Evolutionary conservation across 1,140 invertebrate genomes (phyloP).

Genomic region (Heliothis virescens): DNA sequence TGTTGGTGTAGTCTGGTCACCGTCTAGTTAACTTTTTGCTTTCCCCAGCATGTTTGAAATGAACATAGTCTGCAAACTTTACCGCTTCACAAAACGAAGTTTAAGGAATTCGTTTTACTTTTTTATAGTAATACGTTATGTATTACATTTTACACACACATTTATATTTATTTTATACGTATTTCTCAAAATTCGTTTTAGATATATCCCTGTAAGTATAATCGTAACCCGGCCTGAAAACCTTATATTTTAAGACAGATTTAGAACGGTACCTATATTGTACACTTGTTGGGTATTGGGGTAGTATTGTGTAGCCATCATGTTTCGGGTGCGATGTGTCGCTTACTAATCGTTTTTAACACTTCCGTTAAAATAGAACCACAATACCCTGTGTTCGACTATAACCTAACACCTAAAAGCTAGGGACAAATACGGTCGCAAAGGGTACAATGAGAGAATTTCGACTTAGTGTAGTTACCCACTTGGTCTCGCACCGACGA

Average conservation of each 20-base stretch:
- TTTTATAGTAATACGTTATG: slow-evolving; percentile 4
- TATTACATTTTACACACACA: slow-evolving; percentile 30
- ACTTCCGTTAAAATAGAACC: slow-evolving; percentile 84
- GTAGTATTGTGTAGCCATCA: slow-evolving; percentile 82
- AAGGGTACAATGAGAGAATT: slow-evolving; percentile 77
- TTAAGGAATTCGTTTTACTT: slow-evolving; percentile 37
- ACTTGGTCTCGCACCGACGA: slow-evolving; percentile 25
- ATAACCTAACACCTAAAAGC: slow-evolving; percentile 83
- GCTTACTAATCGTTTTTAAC: slow-evolving; percentile 79
- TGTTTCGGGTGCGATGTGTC: slow-evolving; percentile 66
- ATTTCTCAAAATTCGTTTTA: slow-evolving; percentile 48
- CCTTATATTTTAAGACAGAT: slow-evolving; percentile 77
- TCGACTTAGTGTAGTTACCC: slow-evolving; percentile 21
- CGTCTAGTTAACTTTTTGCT: not conserved
- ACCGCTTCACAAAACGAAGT: slow-evolving; percentile 34
- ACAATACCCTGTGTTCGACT: slow-evolving; percentile 85
- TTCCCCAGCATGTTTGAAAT: slow-evolving; percentile 14
- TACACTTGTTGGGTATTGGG: slow-evolving; percentile 83
- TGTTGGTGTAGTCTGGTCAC: not conserved
- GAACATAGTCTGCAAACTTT: slow-evolving; percentile 35
- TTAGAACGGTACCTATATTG: slow-evolving; percentile 74
- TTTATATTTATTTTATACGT: slow-evolving; percentile 24
- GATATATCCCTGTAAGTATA: slow-evolving; percentile 36
- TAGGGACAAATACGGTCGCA: slow-evolving; percentile 83
- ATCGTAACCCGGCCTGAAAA: slow-evolving; percentile 67